Base-by-base conservation (phyloP, 2,113 vertebrate genomes). In the Hydrochoerus hydrochaeris region DNA sequence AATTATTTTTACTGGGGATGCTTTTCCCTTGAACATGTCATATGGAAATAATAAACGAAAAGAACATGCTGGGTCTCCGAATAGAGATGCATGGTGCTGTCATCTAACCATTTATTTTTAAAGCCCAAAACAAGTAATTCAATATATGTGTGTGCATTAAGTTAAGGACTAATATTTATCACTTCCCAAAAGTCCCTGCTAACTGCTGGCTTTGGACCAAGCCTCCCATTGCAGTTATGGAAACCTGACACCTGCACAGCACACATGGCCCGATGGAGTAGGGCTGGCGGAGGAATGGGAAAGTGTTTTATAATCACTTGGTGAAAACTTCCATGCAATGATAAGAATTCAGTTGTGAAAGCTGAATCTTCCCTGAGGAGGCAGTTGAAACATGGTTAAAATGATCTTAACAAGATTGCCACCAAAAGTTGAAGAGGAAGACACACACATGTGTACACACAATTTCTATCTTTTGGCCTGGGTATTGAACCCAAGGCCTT, bases 31-130 rank as follows among this genome's bases (percentile, higher is more conserved):
- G 49, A 71, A 57, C 16, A 88, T 84, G 93, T 75, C 75, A 94
- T 91, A 57, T 71, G 26, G 62, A 91, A 91, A 90, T 32, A 92
- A 80, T 65, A 97, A 96, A 92, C 69, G 94, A 96, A 75, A 41
- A 87, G 78, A 89, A 73, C 54, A 92, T 95, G 67, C 28, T 41
- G 24, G 35, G n/a, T 71, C 20, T 89, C 94, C 82, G 52, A 65
- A 58, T 58, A 83, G 71, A 75, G 60, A 77, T 84, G 11, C 17
- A 38, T n/a, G 28, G 84, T 86, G 17, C 65, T 92, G n/a, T 80
- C 71, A 88, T 32, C 86, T 16, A 85, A 52, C 80, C 22, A 88
- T 69, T 94, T 77, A 52, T 80, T 94, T 95, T 85, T 84, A 35
- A 88, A 78, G 73, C 52, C 17, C 81, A 94, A 94, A 91, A 82